Evolutionary conservation across 2,888 invertebrate genomes (phyloP).

Genomic region (Eulithis prunata): DNA sequence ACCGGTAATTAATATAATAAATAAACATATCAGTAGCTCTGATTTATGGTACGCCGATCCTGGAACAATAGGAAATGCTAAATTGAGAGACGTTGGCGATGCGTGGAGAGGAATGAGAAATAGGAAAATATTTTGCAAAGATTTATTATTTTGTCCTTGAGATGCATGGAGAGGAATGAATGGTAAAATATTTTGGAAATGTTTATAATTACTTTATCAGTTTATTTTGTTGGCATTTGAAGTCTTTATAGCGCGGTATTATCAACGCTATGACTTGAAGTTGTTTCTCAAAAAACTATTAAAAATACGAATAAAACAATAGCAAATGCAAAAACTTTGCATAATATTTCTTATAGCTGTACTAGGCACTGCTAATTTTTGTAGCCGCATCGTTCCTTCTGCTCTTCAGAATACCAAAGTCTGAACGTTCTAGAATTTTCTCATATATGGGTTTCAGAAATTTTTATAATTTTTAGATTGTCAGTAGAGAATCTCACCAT

Average conservation of each 20-base stretch:
- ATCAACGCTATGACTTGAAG: no score
- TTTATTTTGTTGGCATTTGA: neutral
- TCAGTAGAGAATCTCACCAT: slow-evolving; percentile 49
- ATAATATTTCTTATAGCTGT: no score
- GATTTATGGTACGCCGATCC: slow-evolving; percentile 46
- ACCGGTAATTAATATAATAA: slow-evolving; percentile 45
- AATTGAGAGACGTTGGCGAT: slow-evolving; percentile 10
- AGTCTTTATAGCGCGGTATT: no score
- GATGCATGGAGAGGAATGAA: slow-evolving; percentile 1
- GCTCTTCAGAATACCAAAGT: no score
- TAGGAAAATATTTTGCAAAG: neutral
- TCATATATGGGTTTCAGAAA: no score
- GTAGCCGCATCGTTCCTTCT: no score
- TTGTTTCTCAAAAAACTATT: no score
- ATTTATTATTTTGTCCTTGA: neutral
- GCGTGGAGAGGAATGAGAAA: neutral
- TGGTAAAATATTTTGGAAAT: neutral
- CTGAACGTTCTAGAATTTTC: no score
- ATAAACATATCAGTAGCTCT: slow-evolving; percentile 44
- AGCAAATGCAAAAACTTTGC: no score
- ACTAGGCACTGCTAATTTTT: no score
- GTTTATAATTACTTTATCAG: neutral
- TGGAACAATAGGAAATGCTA: slow-evolving; percentile 51
- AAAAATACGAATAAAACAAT: no score
- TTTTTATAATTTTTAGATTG: no score